These are phyloP conservation scores for Epirrhoe tristata DNA, from an alignment of 2,888 invertebrate genomes.

Conservation along the genomic window DNA sequence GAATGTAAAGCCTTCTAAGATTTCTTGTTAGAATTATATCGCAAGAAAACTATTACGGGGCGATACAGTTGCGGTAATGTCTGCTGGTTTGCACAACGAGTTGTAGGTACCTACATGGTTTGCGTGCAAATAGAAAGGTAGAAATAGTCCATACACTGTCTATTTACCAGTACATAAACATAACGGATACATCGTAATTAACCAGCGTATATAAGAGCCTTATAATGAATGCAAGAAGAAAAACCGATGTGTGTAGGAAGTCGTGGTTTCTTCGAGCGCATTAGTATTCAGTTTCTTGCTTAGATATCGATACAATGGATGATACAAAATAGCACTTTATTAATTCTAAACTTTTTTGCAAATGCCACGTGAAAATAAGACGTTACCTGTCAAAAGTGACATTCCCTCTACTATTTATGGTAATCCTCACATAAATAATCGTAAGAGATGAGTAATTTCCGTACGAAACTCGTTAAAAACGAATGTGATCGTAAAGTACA, in stretches of 20 bases:
- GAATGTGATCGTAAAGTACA: slow-evolving; percentile 36
- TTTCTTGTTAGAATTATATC: slow-evolving; percentile 3
- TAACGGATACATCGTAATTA: slow-evolving; percentile 23
- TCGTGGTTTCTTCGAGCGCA: slow-evolving; percentile 20
- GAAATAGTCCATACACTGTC: neutral
- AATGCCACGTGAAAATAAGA: slow-evolving; percentile 29
- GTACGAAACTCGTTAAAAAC: slow-evolving; percentile 42
- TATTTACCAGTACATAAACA: slow-evolving; percentile 11
- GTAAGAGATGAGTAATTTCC: slow-evolving; percentile 41
- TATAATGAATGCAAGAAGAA: slow-evolving; percentile 29
- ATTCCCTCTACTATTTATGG: slow-evolving; percentile 44
- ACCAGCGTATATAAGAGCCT: slow-evolving; percentile 17
- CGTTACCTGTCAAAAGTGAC: slow-evolving; percentile 37
- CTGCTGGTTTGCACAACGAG: slow-evolving; percentile 8
- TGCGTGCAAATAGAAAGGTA: slow-evolving; percentile 10
- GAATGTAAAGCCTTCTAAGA: neutral
- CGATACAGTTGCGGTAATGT: slow-evolving; percentile 6
- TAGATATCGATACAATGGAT: slow-evolving; percentile 14
- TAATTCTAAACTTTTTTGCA: slow-evolving; percentile 28
- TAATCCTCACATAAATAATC: slow-evolving; percentile 46
- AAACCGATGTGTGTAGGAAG: slow-evolving; percentile 24
- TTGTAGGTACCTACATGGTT: slow-evolving; percentile 1
- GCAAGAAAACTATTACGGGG: neutral
- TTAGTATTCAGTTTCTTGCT: slow-evolving; percentile 25
- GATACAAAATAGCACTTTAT: slow-evolving; percentile 1